Evolutionary conservation across 2,888 invertebrate species (phyloP).

Genomic region (Clunio marinus): DNA sequence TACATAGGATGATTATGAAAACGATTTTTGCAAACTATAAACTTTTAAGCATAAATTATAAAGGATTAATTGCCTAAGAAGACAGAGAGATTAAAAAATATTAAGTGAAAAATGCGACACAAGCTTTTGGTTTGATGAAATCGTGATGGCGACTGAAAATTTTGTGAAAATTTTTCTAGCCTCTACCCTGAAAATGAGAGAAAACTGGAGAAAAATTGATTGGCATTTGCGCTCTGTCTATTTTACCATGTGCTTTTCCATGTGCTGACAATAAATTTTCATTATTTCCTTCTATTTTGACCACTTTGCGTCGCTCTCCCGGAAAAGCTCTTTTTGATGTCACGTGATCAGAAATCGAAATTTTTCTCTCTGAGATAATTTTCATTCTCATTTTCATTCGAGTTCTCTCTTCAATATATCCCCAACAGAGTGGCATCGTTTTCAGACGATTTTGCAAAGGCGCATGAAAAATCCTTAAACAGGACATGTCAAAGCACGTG

Average conservation of each 20-base stretch:
- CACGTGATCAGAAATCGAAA: constrained; percentile 12
- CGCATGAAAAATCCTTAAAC: constrained; percentile 13
- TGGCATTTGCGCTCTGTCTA: constrained; percentile 2
- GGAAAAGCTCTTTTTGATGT: neutral
- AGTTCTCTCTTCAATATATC: neutral
- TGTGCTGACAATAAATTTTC: constrained; percentile 1
- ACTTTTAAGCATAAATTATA: too few relatives aligned
- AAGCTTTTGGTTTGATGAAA: constrained; percentile 23
- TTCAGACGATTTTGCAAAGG: neutral
- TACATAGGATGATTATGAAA: too few relatives aligned
- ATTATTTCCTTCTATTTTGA: neutral
- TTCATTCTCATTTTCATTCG: neutral
- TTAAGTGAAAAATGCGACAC: constrained; percentile 13
- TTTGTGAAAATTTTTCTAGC: constrained; percentile 26
- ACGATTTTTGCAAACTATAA: too few relatives aligned
- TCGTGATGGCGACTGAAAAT: constrained; percentile 33
- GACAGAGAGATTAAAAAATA: constrained; percentile 25
- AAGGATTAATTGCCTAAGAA: too few relatives aligned
- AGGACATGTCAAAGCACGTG: constrained; percentile 6
- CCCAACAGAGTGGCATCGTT: neutral
- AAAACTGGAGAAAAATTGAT: constrained; percentile 1
- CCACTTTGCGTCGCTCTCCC: constrained; percentile 14
- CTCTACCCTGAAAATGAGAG: neutral
- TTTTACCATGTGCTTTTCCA: constrained; percentile 15
- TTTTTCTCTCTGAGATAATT: neutral